phyloP scores from a whole-genome alignment of 2,797 vertebrate species.

The Chaetodon trifasciatus region DNA sequence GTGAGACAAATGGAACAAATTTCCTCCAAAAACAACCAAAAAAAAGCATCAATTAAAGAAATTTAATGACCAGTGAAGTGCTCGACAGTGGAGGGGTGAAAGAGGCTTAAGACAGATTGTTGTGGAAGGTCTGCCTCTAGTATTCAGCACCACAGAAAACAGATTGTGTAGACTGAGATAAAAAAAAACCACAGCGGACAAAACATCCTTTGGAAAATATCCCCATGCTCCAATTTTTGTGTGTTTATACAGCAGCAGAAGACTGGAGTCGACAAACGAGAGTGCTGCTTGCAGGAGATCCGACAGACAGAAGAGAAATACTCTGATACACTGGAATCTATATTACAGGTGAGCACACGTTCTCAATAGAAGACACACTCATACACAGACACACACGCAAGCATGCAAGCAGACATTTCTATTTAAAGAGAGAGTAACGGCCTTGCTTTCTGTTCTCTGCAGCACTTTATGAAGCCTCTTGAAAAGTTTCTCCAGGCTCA shows the following conservation, averaged over 20 bases:
- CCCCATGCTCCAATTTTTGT: neutral
- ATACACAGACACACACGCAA: neutral
- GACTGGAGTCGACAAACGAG: constrained; percentile 87
- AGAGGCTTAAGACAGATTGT: neutral
- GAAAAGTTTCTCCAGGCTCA: constrained; percentile 85
- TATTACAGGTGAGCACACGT: constrained; percentile 84
- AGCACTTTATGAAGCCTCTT: constrained; percentile 94
- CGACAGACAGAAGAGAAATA: constrained; percentile 94
- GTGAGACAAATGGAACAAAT: neutral
- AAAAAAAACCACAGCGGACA: neutral
- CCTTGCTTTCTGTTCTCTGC: constrained; percentile 10
- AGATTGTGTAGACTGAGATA: neutral
- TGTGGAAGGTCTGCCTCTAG: neutral
- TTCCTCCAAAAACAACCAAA: neutral
- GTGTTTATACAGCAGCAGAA: constrained; percentile 81
- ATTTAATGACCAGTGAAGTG: too few relatives aligned
- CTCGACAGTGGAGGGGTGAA: neutral
- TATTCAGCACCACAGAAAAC: neutral
- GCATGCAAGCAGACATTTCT: neutral
- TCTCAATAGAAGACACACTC: constrained; percentile 1
- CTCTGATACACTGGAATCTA: constrained; percentile 89
- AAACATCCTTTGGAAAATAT: neutral
- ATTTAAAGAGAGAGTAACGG: neutral
- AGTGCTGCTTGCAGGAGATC: constrained; percentile 94
- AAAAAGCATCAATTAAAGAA: neutral